Evolutionary conservation across 2,113 vertebrate species (phyloP).

Genomic region (Alethe diademata): DNA sequence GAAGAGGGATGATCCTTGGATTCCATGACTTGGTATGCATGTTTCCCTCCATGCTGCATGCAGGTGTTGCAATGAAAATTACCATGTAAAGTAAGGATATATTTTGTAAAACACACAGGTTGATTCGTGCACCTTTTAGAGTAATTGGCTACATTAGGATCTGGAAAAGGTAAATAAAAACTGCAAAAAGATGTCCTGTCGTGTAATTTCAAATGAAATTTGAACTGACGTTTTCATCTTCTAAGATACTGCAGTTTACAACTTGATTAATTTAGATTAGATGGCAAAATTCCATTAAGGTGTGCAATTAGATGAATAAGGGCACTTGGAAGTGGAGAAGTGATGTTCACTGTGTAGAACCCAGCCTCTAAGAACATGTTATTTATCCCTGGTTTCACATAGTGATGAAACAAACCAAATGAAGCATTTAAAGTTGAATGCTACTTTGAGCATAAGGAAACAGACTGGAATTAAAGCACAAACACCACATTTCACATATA

Average conservation of each 20-base stretch:
- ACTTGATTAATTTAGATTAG: not conserved
- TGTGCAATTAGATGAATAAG: not conserved
- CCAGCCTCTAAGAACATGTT: not conserved
- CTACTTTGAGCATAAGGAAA: not conserved
- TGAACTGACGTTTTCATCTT: not conserved
- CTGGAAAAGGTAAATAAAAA: not conserved
- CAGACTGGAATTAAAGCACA: not conserved
- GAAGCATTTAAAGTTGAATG: not conserved
- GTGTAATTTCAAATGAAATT: not conserved
- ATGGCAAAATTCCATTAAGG: not conserved
- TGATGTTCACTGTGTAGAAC: not conserved
- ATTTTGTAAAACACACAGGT: not conserved
- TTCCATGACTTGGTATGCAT: accelerated
- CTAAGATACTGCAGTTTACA: not conserved
- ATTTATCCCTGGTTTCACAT: not conserved
- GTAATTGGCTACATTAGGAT: not conserved
- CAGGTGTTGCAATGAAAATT: not conserved
- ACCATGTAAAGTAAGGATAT: not conserved
- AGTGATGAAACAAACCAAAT: not conserved
- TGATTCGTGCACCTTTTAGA: not conserved
- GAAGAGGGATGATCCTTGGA: not conserved
- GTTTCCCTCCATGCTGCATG: not conserved
- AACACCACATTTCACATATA: not conserved
- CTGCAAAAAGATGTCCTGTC: not conserved
- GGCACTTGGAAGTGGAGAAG: not conserved